Conservation (phyloP, 64 coral and sea anemone genomes). For the Montipora sp. region DNA sequence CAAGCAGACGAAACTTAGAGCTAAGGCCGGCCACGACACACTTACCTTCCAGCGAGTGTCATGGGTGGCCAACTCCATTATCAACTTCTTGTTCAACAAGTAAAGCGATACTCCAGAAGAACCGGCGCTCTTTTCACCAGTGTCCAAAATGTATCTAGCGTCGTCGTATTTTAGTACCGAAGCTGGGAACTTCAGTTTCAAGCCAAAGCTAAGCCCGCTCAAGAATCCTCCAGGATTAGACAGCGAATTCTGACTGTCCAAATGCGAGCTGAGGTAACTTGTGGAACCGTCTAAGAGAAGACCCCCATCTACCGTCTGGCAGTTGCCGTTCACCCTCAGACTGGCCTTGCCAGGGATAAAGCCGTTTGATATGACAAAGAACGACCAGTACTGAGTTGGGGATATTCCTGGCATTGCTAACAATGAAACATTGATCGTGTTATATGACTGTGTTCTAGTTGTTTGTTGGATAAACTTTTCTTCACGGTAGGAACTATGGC, state of each 20-base stretch:
- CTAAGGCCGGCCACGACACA: background rate
- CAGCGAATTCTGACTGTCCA: constrained; percentile 59
- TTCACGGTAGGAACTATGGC: too few relatives aligned
- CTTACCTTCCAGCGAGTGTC: constrained; percentile 89
- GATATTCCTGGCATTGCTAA: constrained; percentile 74
- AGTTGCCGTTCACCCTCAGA: constrained; percentile 74
- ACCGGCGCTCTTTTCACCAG: constrained; percentile 76
- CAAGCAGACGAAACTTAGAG: too few relatives aligned
- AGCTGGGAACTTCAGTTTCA: constrained; percentile 75
- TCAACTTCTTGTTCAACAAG: constrained; percentile 81
- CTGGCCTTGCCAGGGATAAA: constrained; percentile 66
- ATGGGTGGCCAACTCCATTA: constrained; percentile 74
- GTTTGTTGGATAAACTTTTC: too few relatives aligned
- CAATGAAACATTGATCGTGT: background rate
- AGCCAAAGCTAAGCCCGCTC: constrained; percentile 67
- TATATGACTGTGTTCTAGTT: too few relatives aligned
- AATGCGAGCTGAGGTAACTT: constrained; percentile 65
- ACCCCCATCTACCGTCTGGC: constrained; percentile 69
- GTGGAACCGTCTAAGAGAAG: constrained; percentile 80
- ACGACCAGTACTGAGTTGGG: constrained; percentile 84
- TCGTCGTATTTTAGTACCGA: constrained; percentile 51
- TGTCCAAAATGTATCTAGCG: constrained; percentile 79
- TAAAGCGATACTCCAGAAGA: constrained; percentile 89
- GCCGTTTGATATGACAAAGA: constrained; percentile 62
- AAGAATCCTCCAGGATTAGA: constrained; percentile 65